Evolutionary conservation across 2,113 vertebrate genomes (phyloP).

Genomic region (Orthochromis indermauri): DNA sequence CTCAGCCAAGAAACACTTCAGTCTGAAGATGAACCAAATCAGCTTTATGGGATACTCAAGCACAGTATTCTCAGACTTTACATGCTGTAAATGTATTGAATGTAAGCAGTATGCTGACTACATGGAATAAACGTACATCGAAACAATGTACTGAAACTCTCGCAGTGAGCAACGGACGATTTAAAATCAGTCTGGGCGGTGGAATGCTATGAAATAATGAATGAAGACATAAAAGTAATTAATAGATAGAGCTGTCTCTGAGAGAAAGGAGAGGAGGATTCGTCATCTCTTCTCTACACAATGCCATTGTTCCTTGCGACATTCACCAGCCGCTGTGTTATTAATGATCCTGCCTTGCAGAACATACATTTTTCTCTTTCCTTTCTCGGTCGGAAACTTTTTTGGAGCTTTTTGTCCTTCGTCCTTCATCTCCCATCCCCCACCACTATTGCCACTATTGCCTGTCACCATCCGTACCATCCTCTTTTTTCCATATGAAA

Average conservation of each 20-base stretch:
- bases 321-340: slow-evolving; percentile 60
- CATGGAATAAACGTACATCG: neutral
- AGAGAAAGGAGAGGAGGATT: slow-evolving; percentile 61
- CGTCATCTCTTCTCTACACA: slow-evolving; percentile 70
- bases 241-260: slow-evolving; percentile 63
- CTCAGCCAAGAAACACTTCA: neutral
- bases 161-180: slow-evolving; percentile 15
- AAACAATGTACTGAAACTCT: neutral
- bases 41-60: neutral
- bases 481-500: neutral
- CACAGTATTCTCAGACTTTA: neutral
- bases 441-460: neutral
- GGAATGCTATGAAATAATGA: slow-evolving; percentile 59
- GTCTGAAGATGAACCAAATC: neutral
- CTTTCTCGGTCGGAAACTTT: neutral
- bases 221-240: slow-evolving; percentile 71
- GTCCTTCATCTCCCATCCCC: neutral
- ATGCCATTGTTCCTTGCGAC: slow-evolving; percentile 70
- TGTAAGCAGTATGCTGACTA: neutral
- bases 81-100: neutral
- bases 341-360: slow-evolving; percentile 62
- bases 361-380: slow-evolving; percentile 45
- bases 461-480: neutral
- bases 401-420: neutral
- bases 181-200: slow-evolving; percentile 54